Conservation (phyloP, 2,797 vertebrate genomes). For the Characodon lateralis region DNA sequence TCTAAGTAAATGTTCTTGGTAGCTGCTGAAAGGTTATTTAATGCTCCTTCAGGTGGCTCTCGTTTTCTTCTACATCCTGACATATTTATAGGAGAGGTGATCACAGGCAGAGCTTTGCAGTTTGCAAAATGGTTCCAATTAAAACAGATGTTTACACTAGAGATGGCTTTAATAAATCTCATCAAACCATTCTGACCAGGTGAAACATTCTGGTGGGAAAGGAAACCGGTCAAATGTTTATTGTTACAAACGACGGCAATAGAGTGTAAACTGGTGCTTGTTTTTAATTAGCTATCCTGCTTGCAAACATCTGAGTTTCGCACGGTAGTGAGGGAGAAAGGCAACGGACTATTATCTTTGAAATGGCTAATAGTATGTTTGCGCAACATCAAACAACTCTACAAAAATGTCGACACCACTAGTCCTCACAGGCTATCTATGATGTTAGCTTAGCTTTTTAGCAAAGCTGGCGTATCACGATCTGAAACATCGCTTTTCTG, state of each 20-base stretch:
- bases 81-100: too few species aligned
- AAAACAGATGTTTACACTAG: too few species aligned
- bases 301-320: not conserved
- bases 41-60: too few species aligned
- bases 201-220: not conserved
- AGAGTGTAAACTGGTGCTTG: not conserved
- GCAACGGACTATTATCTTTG: not conserved
- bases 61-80: too few species aligned
- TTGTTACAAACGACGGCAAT: not conserved
- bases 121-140: too few species aligned
- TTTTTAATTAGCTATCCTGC: not conserved
- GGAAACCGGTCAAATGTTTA: not conserved
- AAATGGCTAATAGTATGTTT: not conserved
- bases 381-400: conserved; percentile 23
- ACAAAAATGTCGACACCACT: conserved; percentile 41
- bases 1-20: too few species aligned
- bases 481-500: not conserved
- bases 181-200: too few species aligned
- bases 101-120: too few species aligned
- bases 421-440: conserved; percentile 4
- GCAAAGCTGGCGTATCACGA: not conserved
- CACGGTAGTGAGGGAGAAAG: not conserved
- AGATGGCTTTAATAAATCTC: too few species aligned
- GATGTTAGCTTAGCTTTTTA: conserved; percentile 43
- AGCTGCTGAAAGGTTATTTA: too few species aligned